Evolutionary conservation across 2,797 vertebrate species (phyloP).

Genomic region (Echiichthys vipera): DNA sequence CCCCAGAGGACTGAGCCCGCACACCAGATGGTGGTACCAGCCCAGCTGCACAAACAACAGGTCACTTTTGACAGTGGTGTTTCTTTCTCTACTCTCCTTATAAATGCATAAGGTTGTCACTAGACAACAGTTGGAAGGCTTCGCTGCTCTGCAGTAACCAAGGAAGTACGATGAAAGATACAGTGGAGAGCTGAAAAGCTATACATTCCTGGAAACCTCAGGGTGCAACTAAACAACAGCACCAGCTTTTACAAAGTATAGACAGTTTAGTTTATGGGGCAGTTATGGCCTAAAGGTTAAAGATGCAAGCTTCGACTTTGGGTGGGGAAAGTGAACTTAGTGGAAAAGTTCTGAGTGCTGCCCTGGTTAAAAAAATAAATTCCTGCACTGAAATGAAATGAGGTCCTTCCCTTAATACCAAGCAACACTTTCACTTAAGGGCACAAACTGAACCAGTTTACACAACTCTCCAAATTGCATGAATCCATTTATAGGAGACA

Average conservation of each 20-base stretch:
- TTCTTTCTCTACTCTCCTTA: conserved; percentile 15
- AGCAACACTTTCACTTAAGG: neutral
- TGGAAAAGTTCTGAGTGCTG: neutral
- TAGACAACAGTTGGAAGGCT: neutral
- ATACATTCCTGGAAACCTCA: neutral
- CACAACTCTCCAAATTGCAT: neutral
- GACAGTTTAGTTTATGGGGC: neutral
- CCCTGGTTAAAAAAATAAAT: neutral
- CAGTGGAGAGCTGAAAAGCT: neutral
- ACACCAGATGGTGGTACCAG: conserved; percentile 53
- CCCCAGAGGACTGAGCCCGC: conserved; percentile 32
- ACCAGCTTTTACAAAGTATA: neutral
- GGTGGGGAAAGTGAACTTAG: neutral
- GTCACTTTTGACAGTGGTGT: conserved; percentile 33
- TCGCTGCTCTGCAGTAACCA: neutral
- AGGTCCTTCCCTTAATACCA: conserved; percentile 5
- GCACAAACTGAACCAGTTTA: conserved; percentile 8
- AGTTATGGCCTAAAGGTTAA: too few relatives aligned
- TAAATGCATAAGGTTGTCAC: conserved; percentile 7
- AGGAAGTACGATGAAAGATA: conserved; percentile 9
- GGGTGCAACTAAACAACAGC: conserved; percentile 9
- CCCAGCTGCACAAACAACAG: conserved; percentile 16
- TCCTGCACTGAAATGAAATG: conserved; percentile 3
- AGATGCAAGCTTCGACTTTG: neutral
- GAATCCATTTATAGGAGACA: neutral